Conservation (phyloP, 2,113 vertebrate genomes). For the Tetrao urogallus region DNA sequence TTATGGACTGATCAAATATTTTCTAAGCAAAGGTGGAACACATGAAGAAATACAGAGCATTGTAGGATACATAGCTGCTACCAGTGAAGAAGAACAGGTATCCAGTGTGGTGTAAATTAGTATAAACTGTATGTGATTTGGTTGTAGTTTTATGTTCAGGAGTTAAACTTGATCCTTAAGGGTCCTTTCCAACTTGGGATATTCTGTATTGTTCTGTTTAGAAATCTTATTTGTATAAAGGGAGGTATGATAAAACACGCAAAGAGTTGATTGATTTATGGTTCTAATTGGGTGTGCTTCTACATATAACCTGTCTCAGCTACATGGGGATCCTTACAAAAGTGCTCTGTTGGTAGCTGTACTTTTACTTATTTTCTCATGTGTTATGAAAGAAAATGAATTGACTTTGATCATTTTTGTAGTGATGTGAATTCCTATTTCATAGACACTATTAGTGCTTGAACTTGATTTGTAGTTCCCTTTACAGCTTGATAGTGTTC, state of each 20-base stretch:
- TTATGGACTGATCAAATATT: conserved; percentile 93
- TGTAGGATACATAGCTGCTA: conserved; percentile 92
- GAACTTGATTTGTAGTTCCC: not conserved
- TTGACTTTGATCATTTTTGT: not conserved
- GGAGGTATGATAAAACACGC: not conserved
- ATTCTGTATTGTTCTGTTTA: not conserved
- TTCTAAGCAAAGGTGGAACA: conserved; percentile 93
- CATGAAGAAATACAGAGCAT: conserved; percentile 96
- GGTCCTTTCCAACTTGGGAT: not conserved
- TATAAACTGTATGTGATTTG: not conserved
- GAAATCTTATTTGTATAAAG: not conserved
- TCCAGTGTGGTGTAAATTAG: not conserved
- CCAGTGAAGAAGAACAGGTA: conserved; percentile 94
- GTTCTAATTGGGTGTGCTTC: not conserved
- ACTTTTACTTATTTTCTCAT: not conserved
- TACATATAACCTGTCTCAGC: too few relatives aligned
- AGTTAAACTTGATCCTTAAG: not conserved
- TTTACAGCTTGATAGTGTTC: not conserved
- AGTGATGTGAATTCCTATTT: not conserved
- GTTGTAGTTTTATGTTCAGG: not conserved
- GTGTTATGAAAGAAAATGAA: not conserved
- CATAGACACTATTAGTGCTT: not conserved
- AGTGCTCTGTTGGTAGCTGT: not conserved
- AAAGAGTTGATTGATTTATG: fast-evolving
- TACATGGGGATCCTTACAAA: not conserved